These are phyloP conservation scores for Unio delphinus DNA, from an alignment of 2,888 invertebrate species.

Conservation along the genomic window DNA sequence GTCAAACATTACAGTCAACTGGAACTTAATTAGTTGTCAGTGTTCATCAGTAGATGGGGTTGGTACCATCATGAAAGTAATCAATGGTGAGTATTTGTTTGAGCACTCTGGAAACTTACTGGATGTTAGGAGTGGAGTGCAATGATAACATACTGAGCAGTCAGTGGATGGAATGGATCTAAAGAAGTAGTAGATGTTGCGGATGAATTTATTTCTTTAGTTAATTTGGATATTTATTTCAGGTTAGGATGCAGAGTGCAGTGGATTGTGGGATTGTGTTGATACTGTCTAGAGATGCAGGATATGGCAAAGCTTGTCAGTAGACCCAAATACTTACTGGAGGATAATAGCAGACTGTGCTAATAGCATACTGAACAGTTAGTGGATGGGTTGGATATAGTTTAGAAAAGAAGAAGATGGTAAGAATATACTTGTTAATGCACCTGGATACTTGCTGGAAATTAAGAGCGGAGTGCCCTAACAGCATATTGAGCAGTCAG, in stretches of 20 bases:
- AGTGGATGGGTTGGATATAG: slow-evolving; percentile 98
- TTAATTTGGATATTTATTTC: slow-evolving; percentile 55
- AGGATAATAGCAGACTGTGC: slow-evolving; percentile 90
- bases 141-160: too few species aligned
- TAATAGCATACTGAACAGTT: slow-evolving; percentile 96
- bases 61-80: too few species aligned
- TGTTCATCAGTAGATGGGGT: too few species aligned
- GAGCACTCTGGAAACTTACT: slow-evolving; percentile 49
- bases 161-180: slow-evolving; percentile 81
- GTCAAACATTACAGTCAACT: too few species aligned
- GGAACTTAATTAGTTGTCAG: too few species aligned
- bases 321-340: slow-evolving; percentile 73
- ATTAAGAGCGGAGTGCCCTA: slow-evolving; percentile 88
- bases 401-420: slow-evolving; percentile 92
- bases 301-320: slow-evolving; percentile 75
- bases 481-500: slow-evolving; percentile 98
- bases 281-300: slow-evolving; percentile 96
- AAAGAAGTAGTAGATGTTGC: slow-evolving; percentile 91
- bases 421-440: too few species aligned
- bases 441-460: slow-evolving; percentile 75
- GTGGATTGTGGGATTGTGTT: slow-evolving; percentile 74
- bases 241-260: slow-evolving; percentile 81
- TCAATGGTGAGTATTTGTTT: too few species aligned
- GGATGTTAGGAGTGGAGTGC: slow-evolving; percentile 85
- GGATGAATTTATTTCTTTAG: too few species aligned